Conservation (phyloP, 2,113 vertebrate genomes). For the Neodontobutis hainanensis region DNA sequence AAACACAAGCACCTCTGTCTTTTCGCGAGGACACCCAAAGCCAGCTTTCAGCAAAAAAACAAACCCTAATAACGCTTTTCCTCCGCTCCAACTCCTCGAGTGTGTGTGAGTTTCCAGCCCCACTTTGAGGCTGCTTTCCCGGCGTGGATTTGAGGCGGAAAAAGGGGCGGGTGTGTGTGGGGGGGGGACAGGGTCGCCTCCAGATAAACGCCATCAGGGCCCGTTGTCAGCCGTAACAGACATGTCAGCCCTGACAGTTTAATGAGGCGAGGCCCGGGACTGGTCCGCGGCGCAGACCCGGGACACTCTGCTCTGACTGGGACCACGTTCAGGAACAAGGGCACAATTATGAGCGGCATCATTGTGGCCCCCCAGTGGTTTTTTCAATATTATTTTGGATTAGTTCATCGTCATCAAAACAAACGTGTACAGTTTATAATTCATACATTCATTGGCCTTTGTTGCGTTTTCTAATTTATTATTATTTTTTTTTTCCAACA, state of each 20-base stretch:
- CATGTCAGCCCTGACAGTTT: slow-evolving; percentile 74
- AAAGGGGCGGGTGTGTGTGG: slow-evolving; percentile 18
- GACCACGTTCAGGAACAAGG: not conserved
- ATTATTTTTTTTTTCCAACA: too few relatives aligned
- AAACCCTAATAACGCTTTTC: not conserved
- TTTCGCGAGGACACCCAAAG: slow-evolving; percentile 1
- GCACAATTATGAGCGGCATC: not conserved
- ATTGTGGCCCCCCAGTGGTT: not conserved
- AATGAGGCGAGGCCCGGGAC: slow-evolving; percentile 65
- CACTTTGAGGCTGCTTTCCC: slow-evolving; percentile 23
- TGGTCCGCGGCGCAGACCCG: slow-evolving; percentile 29
- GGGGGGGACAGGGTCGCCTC: slow-evolving; percentile 69
- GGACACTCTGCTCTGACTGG: not conserved
- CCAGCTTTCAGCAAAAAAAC: slow-evolving; percentile 5
- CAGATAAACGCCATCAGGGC: slow-evolving; percentile 76
- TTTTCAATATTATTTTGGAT: not conserved
- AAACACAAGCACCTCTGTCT: not conserved
- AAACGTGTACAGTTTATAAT: too few relatives aligned
- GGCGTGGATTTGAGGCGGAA: slow-evolving; percentile 58
- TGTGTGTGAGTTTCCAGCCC: not conserved
- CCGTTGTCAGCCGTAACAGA: slow-evolving; percentile 72
- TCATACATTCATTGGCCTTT: too few relatives aligned
- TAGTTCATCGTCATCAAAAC: too few relatives aligned
- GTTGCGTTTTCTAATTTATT: too few relatives aligned
- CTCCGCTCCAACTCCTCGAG: not conserved